These are phyloP conservation scores for Hydrocynus forskahlii DNA, from an alignment of 2,797 vertebrate species.

Conservation along the genomic window DNA sequence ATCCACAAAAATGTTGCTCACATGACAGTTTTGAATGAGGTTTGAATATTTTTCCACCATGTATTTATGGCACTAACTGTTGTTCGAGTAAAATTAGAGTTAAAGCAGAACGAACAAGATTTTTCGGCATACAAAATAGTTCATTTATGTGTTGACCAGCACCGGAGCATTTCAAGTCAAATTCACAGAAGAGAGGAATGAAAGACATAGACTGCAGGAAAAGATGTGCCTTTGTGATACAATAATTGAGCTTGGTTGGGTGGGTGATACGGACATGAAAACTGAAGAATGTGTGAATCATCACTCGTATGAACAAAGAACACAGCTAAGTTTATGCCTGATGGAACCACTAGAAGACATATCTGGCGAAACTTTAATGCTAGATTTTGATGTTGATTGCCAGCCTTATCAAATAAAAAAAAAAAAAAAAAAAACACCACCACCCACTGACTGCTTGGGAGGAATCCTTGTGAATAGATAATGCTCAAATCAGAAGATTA, in stretches of 20 bases:
- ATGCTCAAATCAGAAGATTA: conserved; percentile 38
- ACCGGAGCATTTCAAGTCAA: neutral
- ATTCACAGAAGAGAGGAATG: conserved; percentile 1
- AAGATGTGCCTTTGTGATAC: conserved; percentile 3
- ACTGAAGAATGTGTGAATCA: conserved; percentile 27
- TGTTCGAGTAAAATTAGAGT: neutral
- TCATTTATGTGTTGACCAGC: neutral
- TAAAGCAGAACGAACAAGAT: neutral
- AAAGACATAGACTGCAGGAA: neutral
- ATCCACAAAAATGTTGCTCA: too few relatives aligned
- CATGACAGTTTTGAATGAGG: too few relatives aligned
- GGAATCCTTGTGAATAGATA: conserved; percentile 37
- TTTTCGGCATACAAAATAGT: neutral
- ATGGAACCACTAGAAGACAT: conserved; percentile 17
- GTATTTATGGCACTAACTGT: conserved; percentile 1
- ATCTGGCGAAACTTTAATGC: conserved; percentile 21
- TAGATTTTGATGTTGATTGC: conserved; percentile 30
- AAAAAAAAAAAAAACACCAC: too few relatives aligned
- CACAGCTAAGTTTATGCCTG: conserved; percentile 40
- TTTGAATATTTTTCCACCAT: neutral
- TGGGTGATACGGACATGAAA: conserved; percentile 15
- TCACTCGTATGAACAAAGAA: conserved; percentile 33
- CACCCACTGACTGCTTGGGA: conserved; percentile 10
- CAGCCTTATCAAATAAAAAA: neutral
- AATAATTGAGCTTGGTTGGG: conserved; percentile 26